These are phyloP conservation scores for Hippocampus barbouri DNA, from an alignment of 2,113 vertebrate genomes.

Conservation along the genomic window DNA sequence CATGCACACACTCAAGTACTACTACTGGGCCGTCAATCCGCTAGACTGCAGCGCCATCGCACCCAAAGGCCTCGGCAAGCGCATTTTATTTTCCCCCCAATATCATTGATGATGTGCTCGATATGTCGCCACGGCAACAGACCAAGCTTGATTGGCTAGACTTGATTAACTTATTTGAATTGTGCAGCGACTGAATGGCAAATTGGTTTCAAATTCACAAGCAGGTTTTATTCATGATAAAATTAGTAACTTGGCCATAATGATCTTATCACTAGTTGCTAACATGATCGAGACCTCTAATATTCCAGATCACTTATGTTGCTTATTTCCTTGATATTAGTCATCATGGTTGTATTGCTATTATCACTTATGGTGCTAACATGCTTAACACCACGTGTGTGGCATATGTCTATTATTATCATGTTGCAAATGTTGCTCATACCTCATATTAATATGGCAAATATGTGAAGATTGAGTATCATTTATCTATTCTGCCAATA, in stretches of 20 bases:
- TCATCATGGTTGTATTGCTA: no score
- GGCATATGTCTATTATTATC: no score
- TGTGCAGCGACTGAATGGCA: background rate
- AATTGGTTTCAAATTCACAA: slow-evolving; percentile 32
- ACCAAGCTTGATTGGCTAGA: background rate
- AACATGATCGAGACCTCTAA: no score
- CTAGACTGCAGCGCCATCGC: slow-evolving; percentile 90
- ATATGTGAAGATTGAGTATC: background rate
- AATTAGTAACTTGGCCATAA: no score
- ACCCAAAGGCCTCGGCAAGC: slow-evolving; percentile 89
- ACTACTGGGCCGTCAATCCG: slow-evolving; percentile 98
- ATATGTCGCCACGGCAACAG: background rate
- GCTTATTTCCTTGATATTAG: no score
- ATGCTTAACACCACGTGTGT: no score
- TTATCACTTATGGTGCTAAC: no score
- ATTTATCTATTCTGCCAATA: no score
- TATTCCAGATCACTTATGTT: no score
- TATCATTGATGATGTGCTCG: background rate
- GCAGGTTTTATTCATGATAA: background rate
- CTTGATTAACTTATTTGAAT: background rate
- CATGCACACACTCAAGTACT: slow-evolving; percentile 98
- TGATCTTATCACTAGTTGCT: no score
- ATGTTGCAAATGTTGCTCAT: no score
- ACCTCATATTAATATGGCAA: no score
- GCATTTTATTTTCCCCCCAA: background rate